Evolutionary conservation across 2,888 invertebrate genomes (phyloP).

Genomic region (Seladonia tumulorum): DNA sequence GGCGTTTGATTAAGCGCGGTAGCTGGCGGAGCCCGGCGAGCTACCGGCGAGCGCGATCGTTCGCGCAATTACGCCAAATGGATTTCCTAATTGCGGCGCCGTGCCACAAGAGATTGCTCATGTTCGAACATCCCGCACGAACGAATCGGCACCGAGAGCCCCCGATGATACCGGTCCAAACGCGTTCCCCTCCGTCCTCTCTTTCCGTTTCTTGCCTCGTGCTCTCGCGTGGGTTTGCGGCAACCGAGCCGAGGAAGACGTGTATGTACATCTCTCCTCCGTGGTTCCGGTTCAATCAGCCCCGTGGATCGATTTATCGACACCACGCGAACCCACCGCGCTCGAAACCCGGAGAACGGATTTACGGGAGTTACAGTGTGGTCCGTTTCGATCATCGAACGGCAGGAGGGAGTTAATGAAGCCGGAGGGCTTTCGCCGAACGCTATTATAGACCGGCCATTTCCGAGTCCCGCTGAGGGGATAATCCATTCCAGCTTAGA

Average conservation of each 20-base stretch:
- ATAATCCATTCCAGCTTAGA: not conserved
- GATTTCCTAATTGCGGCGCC: slow-evolving; percentile 82
- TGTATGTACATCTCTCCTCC: slow-evolving; percentile 18
- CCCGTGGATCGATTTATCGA: slow-evolving; percentile 32
- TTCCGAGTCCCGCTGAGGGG: not conserved
- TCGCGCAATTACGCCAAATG: slow-evolving; percentile 83
- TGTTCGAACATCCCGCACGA: slow-evolving; percentile 75
- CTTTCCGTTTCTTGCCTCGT: slow-evolving; percentile 15
- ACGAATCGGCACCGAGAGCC: slow-evolving; percentile 54
- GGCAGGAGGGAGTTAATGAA: slow-evolving; percentile 6
- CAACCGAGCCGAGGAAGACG: slow-evolving; percentile 21
- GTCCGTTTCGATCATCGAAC: not conserved
- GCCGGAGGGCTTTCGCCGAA: not conserved
- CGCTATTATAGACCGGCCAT: not conserved
- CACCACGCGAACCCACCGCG: slow-evolving; percentile 10
- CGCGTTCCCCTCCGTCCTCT: slow-evolving; percentile 8
- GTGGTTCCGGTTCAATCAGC: slow-evolving; percentile 43
- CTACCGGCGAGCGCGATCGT: slow-evolving; percentile 70
- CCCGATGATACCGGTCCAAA: slow-evolving; percentile 28
- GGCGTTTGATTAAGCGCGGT: slow-evolving; percentile 78
- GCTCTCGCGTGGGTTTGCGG: not conserved
- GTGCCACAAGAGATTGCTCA: slow-evolving; percentile 79
- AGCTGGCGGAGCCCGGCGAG: slow-evolving; percentile 63
- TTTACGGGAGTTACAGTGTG: slow-evolving; percentile 7
- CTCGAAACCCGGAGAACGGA: not conserved